Evolutionary conservation across 2,797 vertebrate species (phyloP).

Genomic region (Onychomys arenicola): DNA sequence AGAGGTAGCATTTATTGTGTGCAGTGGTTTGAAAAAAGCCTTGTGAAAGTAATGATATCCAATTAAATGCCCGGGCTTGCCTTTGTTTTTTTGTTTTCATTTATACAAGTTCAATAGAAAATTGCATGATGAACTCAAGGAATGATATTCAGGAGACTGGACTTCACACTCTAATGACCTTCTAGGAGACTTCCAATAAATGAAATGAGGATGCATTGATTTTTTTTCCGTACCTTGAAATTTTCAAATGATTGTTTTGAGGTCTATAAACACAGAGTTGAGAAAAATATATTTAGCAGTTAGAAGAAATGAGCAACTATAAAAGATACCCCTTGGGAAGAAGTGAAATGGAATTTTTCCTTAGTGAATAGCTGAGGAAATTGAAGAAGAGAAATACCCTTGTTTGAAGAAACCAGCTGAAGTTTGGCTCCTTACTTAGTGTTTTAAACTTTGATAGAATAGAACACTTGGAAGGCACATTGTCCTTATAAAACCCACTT

Average conservation of each 20-base stretch:
- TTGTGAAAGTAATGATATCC: not conserved
- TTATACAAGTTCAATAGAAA: slow-evolving; percentile 53
- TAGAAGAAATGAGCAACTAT: slow-evolving; percentile 53
- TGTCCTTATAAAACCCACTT: slow-evolving; percentile 37
- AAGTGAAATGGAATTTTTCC: slow-evolving; percentile 52
- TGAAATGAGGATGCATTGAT: slow-evolving; percentile 37
- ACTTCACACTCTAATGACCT: not conserved
- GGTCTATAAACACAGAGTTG: slow-evolving; percentile 11
- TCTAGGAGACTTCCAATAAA: slow-evolving; percentile 54
- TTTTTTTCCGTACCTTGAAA: slow-evolving; percentile 6
- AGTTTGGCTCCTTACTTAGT: slow-evolving; percentile 4
- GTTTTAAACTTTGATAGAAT: slow-evolving; percentile 2
- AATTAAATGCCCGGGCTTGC: not conserved
- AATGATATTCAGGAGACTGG: slow-evolving; percentile 46
- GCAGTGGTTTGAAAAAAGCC: not conserved
- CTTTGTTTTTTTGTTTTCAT: not conserved
- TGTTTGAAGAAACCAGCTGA: not conserved
- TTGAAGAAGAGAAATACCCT: not conserved
- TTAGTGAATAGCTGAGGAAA: slow-evolving; percentile 52
- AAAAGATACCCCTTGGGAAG: slow-evolving; percentile 43
- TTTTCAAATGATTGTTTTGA: slow-evolving; percentile 66
- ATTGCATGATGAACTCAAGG: not conserved
- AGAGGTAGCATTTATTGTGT: not conserved
- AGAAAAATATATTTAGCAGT: slow-evolving; percentile 60
- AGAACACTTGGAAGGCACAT: not conserved